phyloP scores from a whole-genome alignment of 2,888 invertebrate genomes.

The Drosophila greeni region DNA sequence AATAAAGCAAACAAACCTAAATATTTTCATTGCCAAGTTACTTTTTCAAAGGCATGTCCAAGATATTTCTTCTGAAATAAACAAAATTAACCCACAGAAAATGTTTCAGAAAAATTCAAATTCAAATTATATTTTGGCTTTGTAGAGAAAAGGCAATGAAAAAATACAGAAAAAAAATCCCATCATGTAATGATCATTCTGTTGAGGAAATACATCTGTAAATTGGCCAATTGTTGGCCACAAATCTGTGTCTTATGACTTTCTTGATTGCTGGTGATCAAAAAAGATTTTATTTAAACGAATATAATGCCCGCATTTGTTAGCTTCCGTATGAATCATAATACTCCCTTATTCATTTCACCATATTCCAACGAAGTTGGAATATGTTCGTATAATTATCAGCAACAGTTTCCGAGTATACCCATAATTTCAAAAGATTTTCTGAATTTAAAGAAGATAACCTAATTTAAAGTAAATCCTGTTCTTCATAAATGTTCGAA shows the following conservation, averaged over 20 bases:
- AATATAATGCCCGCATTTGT: slow-evolving; percentile 5
- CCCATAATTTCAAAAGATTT: background rate
- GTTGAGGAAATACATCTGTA: slow-evolving; percentile 1
- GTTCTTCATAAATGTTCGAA: background rate
- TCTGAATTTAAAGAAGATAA: background rate
- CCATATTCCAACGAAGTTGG: background rate
- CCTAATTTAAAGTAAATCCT: background rate
- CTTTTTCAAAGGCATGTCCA: background rate
- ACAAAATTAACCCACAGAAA: background rate
- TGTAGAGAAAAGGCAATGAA: background rate
- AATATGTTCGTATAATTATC: background rate
- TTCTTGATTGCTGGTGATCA: slow-evolving; percentile 2
- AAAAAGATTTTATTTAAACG: background rate
- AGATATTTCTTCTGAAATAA: slow-evolving; percentile 1
- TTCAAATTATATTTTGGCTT: background rate
- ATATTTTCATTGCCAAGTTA: slow-evolving; percentile 4
- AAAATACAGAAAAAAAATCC: background rate
- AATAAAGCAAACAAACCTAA: background rate
- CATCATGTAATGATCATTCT: slow-evolving; percentile 1
- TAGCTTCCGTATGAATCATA: slow-evolving; percentile 8
- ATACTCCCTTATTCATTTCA: background rate
- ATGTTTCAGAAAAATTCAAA: background rate
- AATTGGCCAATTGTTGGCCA: slow-evolving; percentile 10
- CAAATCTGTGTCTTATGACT: slow-evolving; percentile 4
- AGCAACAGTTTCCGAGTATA: background rate